These are phyloP conservation scores for Agrilus biguttatus DNA, from an alignment of 2,888 invertebrate genomes.

Conservation along the genomic window DNA sequence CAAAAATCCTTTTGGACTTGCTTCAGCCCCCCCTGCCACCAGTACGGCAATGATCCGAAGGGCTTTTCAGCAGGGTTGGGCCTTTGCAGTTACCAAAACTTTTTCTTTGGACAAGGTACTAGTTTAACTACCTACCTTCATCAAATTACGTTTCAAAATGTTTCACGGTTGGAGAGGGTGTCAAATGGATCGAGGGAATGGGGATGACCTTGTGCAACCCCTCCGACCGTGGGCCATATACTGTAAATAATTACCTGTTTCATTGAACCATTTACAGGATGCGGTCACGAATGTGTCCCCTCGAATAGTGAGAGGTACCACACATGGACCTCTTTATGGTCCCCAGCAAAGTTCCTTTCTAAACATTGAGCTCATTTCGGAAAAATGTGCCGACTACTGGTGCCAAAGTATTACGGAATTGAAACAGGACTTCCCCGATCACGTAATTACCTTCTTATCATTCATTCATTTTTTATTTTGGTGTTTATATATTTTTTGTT, in stretches of 20 bases:
- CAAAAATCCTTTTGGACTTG: slow-evolving; percentile 93
- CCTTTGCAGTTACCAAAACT: slow-evolving; percentile 94
- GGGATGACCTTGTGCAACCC: too few relatives aligned
- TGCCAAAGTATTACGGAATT: slow-evolving; percentile 73
- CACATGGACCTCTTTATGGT: slow-evolving; percentile 81
- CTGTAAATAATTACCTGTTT: not conserved
- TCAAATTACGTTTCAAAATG: too few relatives aligned
- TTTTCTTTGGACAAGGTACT: slow-evolving; percentile 82
- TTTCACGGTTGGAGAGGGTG: too few relatives aligned
- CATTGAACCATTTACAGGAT: slow-evolving; percentile 45
- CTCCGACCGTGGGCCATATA: too few relatives aligned
- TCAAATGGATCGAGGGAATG: too few relatives aligned
- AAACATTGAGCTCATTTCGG: slow-evolving; percentile 96
- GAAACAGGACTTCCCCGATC: slow-evolving; percentile 80
- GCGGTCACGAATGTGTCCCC: slow-evolving; percentile 94
- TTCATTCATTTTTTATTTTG: not conserved
- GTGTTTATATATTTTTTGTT: not conserved
- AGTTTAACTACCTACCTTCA: too few relatives aligned
- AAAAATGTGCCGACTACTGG: slow-evolving; percentile 93
- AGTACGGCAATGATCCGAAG: slow-evolving; percentile 88
- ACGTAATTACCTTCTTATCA: slow-evolving; percentile 37
- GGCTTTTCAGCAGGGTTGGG: slow-evolving; percentile 94
- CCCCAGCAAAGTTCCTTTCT: slow-evolving; percentile 95
- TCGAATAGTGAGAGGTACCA: slow-evolving; percentile 85
- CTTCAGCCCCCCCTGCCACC: slow-evolving; percentile 94